Percentiles rank a stretch among this genome's conserved stretches.
Conservation (phyloP, 1,140 invertebrate species). For the Mya arenaria region DNA sequence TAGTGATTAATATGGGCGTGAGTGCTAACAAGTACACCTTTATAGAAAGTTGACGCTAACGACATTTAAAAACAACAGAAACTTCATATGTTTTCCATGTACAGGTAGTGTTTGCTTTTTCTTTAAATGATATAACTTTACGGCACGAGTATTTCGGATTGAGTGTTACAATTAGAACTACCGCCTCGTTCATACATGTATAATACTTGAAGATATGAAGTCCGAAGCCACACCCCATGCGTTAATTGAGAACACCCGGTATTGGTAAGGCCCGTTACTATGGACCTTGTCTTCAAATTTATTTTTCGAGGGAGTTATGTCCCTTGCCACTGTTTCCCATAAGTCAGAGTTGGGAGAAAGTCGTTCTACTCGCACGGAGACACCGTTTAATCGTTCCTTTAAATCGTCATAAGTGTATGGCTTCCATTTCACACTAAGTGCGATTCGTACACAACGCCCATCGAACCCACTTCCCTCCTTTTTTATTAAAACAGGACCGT, state of each 20-base stretch:
- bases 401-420: neutral
- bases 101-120: no score
- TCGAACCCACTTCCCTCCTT: neutral
- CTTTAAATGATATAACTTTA: no score
- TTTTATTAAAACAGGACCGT: neutral
- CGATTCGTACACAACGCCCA: neutral
- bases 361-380: neutral
- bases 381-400: neutral
- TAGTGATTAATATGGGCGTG: no score
- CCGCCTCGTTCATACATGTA: neutral
- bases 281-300: neutral
- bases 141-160: no score
- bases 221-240: neutral
- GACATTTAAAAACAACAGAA: no score
- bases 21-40: no score
- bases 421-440: neutral
- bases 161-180: no score
- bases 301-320: neutral
- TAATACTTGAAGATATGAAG: neutral
- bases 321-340: neutral
- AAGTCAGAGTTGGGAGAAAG: neutral
- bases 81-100: no score
- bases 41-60: no score
- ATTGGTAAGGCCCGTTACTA: neutral
- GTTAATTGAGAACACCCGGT: neutral